Conservation (phyloP, 37 sponge, comb jelly and placozoan species). For the Aphrocallistes beatrix region DNA sequence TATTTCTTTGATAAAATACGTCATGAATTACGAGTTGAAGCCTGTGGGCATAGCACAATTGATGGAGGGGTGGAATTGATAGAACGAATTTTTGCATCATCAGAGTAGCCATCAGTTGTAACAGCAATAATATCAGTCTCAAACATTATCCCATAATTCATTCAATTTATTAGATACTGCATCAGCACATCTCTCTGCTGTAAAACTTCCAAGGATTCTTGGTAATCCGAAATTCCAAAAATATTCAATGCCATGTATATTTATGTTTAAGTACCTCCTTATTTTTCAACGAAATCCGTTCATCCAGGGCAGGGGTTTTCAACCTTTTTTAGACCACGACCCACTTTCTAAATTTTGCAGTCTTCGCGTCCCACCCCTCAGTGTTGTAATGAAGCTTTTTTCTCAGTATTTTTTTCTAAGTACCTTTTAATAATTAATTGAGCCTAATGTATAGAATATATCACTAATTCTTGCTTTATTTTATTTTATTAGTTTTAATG, state of each 20-base stretch:
- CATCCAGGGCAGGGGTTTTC: not conserved
- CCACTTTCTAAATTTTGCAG: too few relatives aligned
- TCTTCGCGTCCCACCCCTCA: too few relatives aligned
- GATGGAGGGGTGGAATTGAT: constrained; percentile 12
- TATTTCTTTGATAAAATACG: constrained; percentile 6
- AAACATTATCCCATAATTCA: not conserved
- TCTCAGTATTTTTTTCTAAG: too few relatives aligned
- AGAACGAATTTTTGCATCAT: not conserved
- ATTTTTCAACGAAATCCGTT: constrained; percentile 15
- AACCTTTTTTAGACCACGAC: too few relatives aligned
- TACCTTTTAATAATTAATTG: too few relatives aligned
- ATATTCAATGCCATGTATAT: constrained; percentile 7
- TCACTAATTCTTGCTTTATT: too few relatives aligned
- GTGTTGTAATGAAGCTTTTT: too few relatives aligned
- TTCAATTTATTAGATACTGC: constrained; percentile 18
- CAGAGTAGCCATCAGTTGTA: constrained; percentile 7
- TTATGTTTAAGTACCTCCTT: not conserved
- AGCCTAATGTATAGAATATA: too few relatives aligned
- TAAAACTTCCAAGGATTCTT: constrained; percentile 2
- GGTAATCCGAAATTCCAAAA: constrained; percentile 4
- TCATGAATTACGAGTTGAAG: constrained; percentile 20
- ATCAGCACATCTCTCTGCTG: constrained; percentile 17
- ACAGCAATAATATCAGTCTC: constrained; percentile 17
- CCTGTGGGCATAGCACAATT: constrained; percentile 6
- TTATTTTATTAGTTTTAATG: too few relatives aligned